Conservation (phyloP, 1,140 invertebrate species). For the Augochlora pura region DNA sequence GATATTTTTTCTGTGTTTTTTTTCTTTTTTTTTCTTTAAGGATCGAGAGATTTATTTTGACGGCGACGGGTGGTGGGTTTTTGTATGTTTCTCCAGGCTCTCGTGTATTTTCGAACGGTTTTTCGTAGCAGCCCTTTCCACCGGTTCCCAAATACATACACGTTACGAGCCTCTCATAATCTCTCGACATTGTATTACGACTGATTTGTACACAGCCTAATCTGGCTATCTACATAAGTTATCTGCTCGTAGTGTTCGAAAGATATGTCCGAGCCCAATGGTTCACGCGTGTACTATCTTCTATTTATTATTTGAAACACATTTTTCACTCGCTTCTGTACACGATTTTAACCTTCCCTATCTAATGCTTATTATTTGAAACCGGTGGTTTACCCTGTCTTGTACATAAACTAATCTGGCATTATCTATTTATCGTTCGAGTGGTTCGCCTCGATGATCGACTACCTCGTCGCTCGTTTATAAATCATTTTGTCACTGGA, state of each 20-base stretch:
- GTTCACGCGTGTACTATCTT: neutral
- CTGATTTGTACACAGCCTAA: neutral
- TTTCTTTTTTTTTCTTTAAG: too few species aligned
- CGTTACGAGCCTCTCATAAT: neutral
- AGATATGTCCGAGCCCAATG: neutral
- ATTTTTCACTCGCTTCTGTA: neutral
- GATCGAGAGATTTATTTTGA: too few species aligned
- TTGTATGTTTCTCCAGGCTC: neutral
- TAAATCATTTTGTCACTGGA: neutral
- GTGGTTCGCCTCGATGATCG: neutral
- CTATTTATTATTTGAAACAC: conserved; percentile 7
- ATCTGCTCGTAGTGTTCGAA: neutral
- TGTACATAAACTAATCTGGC: neutral
- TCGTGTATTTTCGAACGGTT: neutral
- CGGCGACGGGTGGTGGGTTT: too few species aligned
- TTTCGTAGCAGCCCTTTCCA: neutral
- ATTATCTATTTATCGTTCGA: neutral
- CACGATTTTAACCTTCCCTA: neutral
- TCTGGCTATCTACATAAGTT: neutral
- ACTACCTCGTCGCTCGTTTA: neutral
- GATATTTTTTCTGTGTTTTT: too few species aligned
- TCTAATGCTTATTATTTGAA: neutral
- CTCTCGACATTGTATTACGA: neutral
- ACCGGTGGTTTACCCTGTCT: neutral
- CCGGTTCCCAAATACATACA: neutral